phyloP scores from a whole-genome alignment of 1,140 invertebrate genomes.

The Magallana gigas region DNA sequence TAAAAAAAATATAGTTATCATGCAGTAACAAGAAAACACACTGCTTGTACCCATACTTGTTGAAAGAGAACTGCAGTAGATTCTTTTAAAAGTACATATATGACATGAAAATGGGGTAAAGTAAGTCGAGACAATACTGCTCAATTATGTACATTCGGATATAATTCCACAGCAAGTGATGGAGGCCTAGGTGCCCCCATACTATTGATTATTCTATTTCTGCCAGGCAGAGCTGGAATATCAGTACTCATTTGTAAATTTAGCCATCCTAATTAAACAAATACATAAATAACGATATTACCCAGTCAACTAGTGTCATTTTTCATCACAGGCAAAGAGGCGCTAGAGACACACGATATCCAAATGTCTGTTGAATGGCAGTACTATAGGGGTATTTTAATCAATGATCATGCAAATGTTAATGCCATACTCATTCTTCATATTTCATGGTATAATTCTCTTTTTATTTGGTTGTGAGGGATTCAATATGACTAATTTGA shows the following conservation, averaged over 20 bases:
- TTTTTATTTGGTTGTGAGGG: not conserved
- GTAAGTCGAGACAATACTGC: not conserved
- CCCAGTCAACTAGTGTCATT: not conserved
- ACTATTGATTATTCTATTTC: not conserved
- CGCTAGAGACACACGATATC: no score
- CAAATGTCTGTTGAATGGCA: no score
- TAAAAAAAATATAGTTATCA: no score
- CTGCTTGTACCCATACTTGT: no score
- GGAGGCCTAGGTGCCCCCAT: not conserved
- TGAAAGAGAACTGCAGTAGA: no score
- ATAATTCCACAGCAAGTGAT: not conserved
- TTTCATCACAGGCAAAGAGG: not conserved
- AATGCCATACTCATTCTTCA: not conserved
- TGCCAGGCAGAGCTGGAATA: not conserved
- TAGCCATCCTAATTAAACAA: slow-evolving; percentile 14
- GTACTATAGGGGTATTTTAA: no score
- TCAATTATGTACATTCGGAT: not conserved
- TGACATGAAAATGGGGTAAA: no score
- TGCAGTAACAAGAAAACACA: no score
- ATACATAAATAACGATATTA: not conserved
- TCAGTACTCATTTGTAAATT: slow-evolving; percentile 11
- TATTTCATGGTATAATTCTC: not conserved
- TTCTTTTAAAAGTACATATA: no score
- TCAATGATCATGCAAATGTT: not conserved
- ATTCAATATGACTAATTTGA: not conserved